Conservation (phyloP, 2,797 vertebrate genomes). For the Urophycis tenuis region DNA sequence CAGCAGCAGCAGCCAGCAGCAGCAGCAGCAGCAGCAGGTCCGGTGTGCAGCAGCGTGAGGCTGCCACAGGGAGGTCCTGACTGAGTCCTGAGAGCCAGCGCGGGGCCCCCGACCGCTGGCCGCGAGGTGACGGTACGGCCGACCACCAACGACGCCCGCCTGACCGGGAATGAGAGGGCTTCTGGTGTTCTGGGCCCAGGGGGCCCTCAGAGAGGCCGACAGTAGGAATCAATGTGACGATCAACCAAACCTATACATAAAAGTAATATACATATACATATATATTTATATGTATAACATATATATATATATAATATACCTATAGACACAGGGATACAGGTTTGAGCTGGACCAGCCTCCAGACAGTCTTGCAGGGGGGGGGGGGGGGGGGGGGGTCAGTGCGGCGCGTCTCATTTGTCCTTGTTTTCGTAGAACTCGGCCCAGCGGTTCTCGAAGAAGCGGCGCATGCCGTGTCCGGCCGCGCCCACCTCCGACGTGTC, state of each 20-base stretch:
- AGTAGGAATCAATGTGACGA: slow-evolving; percentile 53
- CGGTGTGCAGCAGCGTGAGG: slow-evolving; percentile 39
- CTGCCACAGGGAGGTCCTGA: slow-evolving; percentile 42
- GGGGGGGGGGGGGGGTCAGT: too few species aligned
- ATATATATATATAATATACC: slow-evolving; percentile 43
- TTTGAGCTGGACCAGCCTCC: slow-evolving; percentile 50
- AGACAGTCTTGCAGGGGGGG: slow-evolving; percentile 65
- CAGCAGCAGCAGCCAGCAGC: slow-evolving; percentile 42
- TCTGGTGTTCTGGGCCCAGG: slow-evolving; percentile 28
- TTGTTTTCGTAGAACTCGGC: slow-evolving; percentile 88
- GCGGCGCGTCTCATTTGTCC: slow-evolving; percentile 64
- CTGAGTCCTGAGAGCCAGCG: slow-evolving; percentile 21
- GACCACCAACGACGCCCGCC: slow-evolving; percentile 18
- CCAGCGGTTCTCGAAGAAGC: slow-evolving; percentile 93
- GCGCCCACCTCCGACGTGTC: slow-evolving; percentile 88
- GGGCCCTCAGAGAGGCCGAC: slow-evolving; percentile 46
- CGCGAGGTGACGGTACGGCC: slow-evolving; percentile 38
- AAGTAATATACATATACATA: neutral
- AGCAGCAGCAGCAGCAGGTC: slow-evolving; percentile 50
- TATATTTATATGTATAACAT: neutral
- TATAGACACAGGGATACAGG: slow-evolving; percentile 65
- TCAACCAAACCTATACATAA: slow-evolving; percentile 74
- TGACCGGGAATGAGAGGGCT: slow-evolving; percentile 43
- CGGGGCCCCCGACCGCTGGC: slow-evolving; percentile 27
- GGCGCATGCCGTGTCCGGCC: slow-evolving; percentile 85